Percentiles rank a stretch among this genome's conserved stretches.
phyloP scores from a whole-genome alignment of 2,888 invertebrate genomes.

The Andrena haemorrhoa region DNA sequence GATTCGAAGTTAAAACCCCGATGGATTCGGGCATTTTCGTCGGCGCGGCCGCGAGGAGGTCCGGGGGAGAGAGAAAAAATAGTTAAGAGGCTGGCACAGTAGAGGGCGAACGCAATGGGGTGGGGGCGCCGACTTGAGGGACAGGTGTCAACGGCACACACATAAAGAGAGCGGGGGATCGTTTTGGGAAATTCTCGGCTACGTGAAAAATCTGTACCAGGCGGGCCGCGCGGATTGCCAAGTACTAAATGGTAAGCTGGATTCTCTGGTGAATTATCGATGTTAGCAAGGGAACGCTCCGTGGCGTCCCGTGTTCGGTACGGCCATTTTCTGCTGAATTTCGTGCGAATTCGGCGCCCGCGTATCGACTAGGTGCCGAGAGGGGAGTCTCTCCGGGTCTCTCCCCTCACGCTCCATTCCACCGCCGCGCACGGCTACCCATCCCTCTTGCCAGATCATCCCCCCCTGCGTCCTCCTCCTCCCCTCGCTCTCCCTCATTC shows the following conservation, averaged over 20 bases:
- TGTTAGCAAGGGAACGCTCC: slow-evolving; percentile 25
- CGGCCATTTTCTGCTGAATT: slow-evolving; percentile 82
- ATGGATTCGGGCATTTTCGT: slow-evolving; percentile 82
- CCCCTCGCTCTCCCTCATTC: slow-evolving; percentile 54
- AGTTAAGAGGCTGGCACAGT: slow-evolving; percentile 84
- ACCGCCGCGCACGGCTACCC: slow-evolving; percentile 44
- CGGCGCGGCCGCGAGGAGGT: slow-evolving; percentile 73
- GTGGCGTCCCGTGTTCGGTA: slow-evolving; percentile 63
- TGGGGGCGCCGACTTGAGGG: slow-evolving; percentile 82
- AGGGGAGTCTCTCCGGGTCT: slow-evolving; percentile 61
- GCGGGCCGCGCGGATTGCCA: slow-evolving; percentile 49
- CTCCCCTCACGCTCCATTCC: slow-evolving; percentile 50
- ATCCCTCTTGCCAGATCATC: slow-evolving; percentile 54
- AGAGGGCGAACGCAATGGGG: slow-evolving; percentile 83
- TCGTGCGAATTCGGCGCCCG: slow-evolving; percentile 79
- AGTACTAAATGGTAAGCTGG: slow-evolving; percentile 75
- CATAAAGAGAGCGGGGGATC: slow-evolving; percentile 72
- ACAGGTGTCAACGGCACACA: slow-evolving; percentile 84
- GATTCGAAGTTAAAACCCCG: slow-evolving; percentile 74
- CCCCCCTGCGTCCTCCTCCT: slow-evolving; percentile 47
- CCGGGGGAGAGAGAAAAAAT: slow-evolving; percentile 82
- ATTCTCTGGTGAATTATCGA: slow-evolving; percentile 38
- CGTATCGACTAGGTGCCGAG: slow-evolving; percentile 80
- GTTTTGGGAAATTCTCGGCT: slow-evolving; percentile 60
- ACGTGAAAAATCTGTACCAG: slow-evolving; percentile 52